A percentile compares a stretch with the other conserved stretches of the same genome.
Conservation (phyloP, 2,113 vertebrate species). For the Chionodraco myersi region DNA sequence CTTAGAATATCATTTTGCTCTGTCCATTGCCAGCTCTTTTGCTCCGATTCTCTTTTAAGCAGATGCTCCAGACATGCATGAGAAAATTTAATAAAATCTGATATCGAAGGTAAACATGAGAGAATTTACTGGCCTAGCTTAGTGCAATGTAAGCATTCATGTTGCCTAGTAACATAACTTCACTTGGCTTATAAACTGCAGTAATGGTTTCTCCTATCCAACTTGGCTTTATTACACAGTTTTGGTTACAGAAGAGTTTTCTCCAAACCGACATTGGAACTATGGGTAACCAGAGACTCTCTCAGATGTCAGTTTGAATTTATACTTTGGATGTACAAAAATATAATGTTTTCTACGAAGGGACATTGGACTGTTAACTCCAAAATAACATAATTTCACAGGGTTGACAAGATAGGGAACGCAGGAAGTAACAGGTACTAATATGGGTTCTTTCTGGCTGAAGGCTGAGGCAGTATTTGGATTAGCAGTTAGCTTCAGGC, state of each 20-base stretch:
- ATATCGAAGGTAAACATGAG: constrained; percentile 23
- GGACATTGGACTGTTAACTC: constrained; percentile 9
- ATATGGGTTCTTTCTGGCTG: constrained; percentile 45
- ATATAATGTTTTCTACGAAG: not conserved
- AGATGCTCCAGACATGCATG: not conserved
- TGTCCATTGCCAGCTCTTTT: not conserved
- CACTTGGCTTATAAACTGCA: not conserved
- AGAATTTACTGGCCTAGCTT: not conserved
- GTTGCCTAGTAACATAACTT: constrained; percentile 30
- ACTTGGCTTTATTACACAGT: constrained; percentile 11
- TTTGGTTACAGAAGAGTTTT: not conserved
- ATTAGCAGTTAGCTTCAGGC: constrained; percentile 48
- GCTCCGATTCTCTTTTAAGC: not conserved
- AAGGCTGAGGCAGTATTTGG: constrained; percentile 52
- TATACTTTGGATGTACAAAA: constrained; percentile 7
- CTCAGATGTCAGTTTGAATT: constrained; percentile 9
- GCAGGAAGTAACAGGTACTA: constrained; percentile 39
- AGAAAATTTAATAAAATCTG: not conserved
- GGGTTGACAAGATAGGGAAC: not conserved
- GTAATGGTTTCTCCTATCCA: constrained; percentile 1
- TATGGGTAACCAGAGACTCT: not conserved
- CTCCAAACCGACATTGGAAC: not conserved
- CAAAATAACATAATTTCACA: constrained; percentile 13
- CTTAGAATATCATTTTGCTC: not conserved
- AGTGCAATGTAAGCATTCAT: not conserved